phyloP scores from a whole-genome alignment of 92 coral and sea anemone species.

The Zoanthus sansibaricus region DNA sequence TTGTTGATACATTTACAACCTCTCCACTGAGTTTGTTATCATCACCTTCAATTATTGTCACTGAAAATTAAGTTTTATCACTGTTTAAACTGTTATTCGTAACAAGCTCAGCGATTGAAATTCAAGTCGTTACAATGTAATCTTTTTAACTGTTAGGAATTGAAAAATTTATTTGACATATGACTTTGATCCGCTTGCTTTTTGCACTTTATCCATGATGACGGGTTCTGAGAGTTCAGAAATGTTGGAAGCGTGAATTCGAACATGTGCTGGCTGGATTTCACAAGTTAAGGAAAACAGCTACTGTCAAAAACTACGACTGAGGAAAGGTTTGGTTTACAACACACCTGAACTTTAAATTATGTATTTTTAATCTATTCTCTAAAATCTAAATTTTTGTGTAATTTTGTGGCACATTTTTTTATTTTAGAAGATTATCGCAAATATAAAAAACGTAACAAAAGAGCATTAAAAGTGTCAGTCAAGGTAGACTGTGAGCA shows the following conservation, averaged over 20 bases:
- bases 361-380: neutral
- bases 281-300: conserved; percentile 65
- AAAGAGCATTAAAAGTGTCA: too few relatives aligned
- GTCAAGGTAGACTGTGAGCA: too few relatives aligned
- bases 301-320: neutral
- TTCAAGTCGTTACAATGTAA: neutral
- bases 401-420: too few relatives aligned
- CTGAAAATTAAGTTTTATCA: too few relatives aligned
- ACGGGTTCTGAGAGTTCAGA: conserved; percentile 70
- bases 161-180: conserved; percentile 66
- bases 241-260: conserved; percentile 68
- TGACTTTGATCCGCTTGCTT: conserved; percentile 97
- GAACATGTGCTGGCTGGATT: conserved; percentile 88
- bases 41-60: too few relatives aligned
- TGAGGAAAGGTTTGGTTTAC: neutral
- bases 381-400: neutral
- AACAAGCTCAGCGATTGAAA: neutral
- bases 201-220: conserved; percentile 90
- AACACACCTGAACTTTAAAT: neutral
- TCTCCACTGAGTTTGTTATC: too few relatives aligned
- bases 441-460: too few relatives aligned
- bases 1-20: too few relatives aligned
- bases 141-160: neutral
- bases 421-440: too few relatives aligned
- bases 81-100: neutral